phyloP scores from a whole-genome alignment of 1,140 invertebrate genomes.

The Caerostris extrusa region DNA sequence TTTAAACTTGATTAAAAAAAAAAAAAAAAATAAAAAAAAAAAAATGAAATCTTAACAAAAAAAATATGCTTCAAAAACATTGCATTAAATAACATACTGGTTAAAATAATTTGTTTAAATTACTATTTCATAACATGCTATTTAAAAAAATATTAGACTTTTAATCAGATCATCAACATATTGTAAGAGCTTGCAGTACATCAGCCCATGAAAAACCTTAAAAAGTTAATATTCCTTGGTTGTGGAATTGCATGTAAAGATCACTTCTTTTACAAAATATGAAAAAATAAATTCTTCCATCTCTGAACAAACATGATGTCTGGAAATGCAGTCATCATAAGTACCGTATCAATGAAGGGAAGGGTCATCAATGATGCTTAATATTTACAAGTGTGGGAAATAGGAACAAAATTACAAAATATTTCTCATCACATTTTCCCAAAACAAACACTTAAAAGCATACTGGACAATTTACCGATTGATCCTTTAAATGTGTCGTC shows the following conservation, averaged over 20 bases:
- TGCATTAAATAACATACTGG: no score
- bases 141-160: background rate
- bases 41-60: no score
- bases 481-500: background rate
- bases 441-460: constrained; percentile 28
- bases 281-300: constrained; percentile 75
- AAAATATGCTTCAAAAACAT: no score
- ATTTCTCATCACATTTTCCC: constrained; percentile 39
- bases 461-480: constrained; percentile 8
- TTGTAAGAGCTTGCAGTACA: constrained; percentile 35
- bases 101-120: no score
- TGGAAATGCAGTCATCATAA: constrained; percentile 63
- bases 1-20: no score
- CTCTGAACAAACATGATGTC: constrained; percentile 60
- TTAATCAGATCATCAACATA: background rate
- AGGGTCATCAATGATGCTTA: constrained; percentile 39
- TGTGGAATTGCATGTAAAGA: constrained; percentile 40
- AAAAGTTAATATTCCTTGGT: background rate
- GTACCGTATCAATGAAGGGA: constrained; percentile 55
- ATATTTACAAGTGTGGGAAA: constrained; percentile 46
- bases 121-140: background rate
- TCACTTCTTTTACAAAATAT: constrained; percentile 70
- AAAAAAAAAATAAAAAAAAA: no score
- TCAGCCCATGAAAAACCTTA: constrained; percentile 38
- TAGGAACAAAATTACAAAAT: constrained; percentile 67